Base-by-base conservation (phyloP, 2,797 vertebrate genomes). In the Gymnothorax javanicus region DNA sequence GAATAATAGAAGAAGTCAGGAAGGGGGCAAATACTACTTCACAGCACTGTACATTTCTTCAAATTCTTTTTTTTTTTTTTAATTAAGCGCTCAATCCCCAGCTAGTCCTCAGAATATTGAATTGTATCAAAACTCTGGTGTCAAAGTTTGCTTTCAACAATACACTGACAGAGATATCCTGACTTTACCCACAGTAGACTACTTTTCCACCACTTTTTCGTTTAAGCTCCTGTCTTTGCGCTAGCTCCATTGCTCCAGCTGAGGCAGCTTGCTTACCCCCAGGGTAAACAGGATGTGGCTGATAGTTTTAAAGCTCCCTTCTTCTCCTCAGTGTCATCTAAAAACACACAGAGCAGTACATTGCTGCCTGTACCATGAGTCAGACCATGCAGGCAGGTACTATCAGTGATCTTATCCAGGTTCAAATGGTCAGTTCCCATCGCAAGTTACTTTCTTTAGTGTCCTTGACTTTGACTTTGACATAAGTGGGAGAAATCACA, bases 271-370 rank as follows among this genome's bases (percentile, higher is more conserved):
- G 90, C 93, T 93, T 92, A 91, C 92, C 91, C 88, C 69, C 2
- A 90, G 92, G 89, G 91, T 94, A 93, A 94, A 94, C 93, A 94
- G 91, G 87, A 84, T 67, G 79, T 83, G 85, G 85, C 90, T 91
- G 91, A 86, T 87, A 86, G 90, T 89, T 90, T 92, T 87, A 87
- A 89, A 88, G 86, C 86, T 84, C 87, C 77, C 7, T 62, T 25
- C 52, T 84, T 75, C 84, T 52, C 11, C 50, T 77, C 82, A 7
- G 25, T 17, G 71, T 86, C 81, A 85, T 84, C 57, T 88, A 62
- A 88, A 84, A 86, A 15, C 52, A 56, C 52, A 81, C 77, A 23
- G 52, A n/a, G 12, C 33, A 52, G 7, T 7, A 9, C 33, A 50
- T 43, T 17, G 43, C 64, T 7, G 23, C 20, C 64, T 8, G 43